Percentiles rank a stretch among this genome's conserved stretches.
Evolutionary conservation across 2,888 invertebrate species (phyloP).

Genomic region (Tuta absoluta): DNA sequence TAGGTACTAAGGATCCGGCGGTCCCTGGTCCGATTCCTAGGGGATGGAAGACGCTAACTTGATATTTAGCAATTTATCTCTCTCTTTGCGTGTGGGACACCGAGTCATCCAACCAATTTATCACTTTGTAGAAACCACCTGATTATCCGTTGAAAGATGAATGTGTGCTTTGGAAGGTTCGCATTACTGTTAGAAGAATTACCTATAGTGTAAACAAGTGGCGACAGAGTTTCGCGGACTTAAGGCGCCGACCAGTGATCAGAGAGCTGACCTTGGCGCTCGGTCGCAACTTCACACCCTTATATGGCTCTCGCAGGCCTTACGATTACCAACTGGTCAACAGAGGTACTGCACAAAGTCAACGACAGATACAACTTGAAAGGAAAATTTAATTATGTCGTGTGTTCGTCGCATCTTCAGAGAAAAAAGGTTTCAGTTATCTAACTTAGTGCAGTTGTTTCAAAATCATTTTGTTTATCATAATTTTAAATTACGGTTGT

Average conservation of each 20-base stretch:
- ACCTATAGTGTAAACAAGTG: slow-evolving; percentile 10
- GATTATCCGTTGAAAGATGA: too few species aligned
- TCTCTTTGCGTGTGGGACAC: too few species aligned
- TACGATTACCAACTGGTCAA: slow-evolving; percentile 34
- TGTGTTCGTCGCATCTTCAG: neutral
- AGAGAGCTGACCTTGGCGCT: slow-evolving; percentile 42
- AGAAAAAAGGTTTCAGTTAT: too few species aligned
- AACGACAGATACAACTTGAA: neutral
- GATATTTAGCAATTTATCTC: too few species aligned
- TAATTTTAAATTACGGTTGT: too few species aligned
- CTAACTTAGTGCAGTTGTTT: too few species aligned
- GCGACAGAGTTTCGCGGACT: slow-evolving; percentile 28
- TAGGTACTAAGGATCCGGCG: too few species aligned
- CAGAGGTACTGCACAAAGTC: neutral
- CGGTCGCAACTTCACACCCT: slow-evolving; percentile 45
- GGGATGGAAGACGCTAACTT: neutral
- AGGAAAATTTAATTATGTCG: neutral
- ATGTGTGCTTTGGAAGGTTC: neutral
- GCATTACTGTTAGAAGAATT: neutral
- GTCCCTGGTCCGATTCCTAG: too few species aligned
- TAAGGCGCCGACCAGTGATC: slow-evolving; percentile 36
- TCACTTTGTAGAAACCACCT: too few species aligned
- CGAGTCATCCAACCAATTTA: too few species aligned
- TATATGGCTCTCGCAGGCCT: slow-evolving; percentile 59
- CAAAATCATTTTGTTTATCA: too few species aligned